Percentiles rank a stretch among this genome's conserved stretches.
Conservation (phyloP, 2,888 invertebrate species). For the Opisthograptis luteolata region DNA sequence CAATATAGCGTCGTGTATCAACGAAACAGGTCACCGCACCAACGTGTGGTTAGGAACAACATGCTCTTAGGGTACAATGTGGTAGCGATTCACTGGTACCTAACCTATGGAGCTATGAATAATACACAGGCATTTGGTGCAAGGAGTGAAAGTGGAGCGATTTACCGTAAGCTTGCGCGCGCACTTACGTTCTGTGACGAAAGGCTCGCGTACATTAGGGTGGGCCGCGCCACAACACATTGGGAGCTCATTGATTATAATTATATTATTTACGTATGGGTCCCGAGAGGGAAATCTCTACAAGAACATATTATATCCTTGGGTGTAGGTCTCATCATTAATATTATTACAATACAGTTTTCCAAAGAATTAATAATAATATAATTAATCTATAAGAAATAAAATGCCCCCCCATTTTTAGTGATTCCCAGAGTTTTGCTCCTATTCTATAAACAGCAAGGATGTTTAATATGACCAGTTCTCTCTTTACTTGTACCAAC, state of each 20-base stretch:
- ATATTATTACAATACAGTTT: no score
- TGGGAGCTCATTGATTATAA: no score
- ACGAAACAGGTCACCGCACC: slow-evolving; percentile 35
- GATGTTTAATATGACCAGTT: neutral
- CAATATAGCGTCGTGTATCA: slow-evolving; percentile 50
- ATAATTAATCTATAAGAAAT: neutral
- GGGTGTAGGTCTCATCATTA: no score
- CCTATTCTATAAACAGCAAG: no score
- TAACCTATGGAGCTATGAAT: slow-evolving; percentile 22
- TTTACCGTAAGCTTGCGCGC: slow-evolving; percentile 37
- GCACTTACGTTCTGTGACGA: slow-evolving; percentile 4
- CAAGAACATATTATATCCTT: no score
- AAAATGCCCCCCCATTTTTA: no score
- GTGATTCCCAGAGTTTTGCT: no score
- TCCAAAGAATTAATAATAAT: no score
- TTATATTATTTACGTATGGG: no score
- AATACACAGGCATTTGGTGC: slow-evolving; percentile 43
- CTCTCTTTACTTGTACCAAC: slow-evolving; percentile 1
- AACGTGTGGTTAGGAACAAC: slow-evolving; percentile 36
- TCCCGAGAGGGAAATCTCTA: no score
- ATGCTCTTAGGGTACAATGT: no score
- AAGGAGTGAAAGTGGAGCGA: slow-evolving; percentile 52
- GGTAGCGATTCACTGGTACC: slow-evolving; percentile 9
- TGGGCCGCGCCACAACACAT: neutral
- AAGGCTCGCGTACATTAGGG: neutral